Conservation (phyloP, 2,113 vertebrate genomes). For the Chiloscyllium plagiosum region DNA sequence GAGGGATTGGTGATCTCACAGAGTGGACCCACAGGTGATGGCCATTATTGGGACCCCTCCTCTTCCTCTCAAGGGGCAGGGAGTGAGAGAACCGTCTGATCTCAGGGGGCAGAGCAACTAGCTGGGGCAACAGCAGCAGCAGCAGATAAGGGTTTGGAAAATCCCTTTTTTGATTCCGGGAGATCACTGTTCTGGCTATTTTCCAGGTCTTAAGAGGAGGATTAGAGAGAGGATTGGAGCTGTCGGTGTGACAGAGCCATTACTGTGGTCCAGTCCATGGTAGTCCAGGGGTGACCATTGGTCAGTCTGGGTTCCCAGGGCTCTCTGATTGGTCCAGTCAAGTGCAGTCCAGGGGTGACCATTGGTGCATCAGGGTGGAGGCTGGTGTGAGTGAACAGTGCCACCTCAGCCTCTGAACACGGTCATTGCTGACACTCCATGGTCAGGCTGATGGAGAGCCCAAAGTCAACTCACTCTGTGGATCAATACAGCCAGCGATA, state of each 20-base stretch:
- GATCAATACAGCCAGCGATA: conserved; percentile 48
- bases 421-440: not conserved
- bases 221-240: not conserved
- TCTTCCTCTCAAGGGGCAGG: no score
- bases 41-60: no score
- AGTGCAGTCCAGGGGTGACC: no score
- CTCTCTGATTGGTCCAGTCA: not conserved
- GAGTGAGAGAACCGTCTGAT: no score
- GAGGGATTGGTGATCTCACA: not conserved
- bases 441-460: not conserved
- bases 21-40: fast-evolving
- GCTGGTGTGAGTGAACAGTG: not conserved
- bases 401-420: not conserved
- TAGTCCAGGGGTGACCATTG: not conserved
- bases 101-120: no score
- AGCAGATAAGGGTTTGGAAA: no score
- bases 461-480: conserved; percentile 38
- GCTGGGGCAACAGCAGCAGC: no score
- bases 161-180: no score
- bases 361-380: no score
- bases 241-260: no score
- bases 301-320: not conserved
- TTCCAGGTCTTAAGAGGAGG: no score
- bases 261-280: not conserved
- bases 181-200: no score